Evolutionary conservation across 1,140 invertebrate genomes (phyloP).

Genomic region (Dendroctonus valens): DNA sequence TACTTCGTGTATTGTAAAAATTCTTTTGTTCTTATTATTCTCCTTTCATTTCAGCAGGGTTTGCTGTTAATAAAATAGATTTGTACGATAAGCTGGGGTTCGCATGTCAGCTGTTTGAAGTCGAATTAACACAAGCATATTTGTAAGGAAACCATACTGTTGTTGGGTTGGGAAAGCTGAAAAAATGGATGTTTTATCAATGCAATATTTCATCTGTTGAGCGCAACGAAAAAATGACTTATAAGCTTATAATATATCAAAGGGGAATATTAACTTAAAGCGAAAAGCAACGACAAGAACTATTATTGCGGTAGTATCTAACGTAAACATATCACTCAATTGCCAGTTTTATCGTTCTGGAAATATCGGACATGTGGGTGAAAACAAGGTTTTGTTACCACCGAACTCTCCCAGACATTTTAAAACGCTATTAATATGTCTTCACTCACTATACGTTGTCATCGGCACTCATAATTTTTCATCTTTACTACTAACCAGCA

Average conservation of each 20-base stretch:
- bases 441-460: slow-evolving; percentile 9
- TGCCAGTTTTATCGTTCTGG: slow-evolving; percentile 4
- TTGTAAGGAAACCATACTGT: too few species aligned
- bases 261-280: not conserved
- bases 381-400: slow-evolving; percentile 1
- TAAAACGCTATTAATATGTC: slow-evolving; percentile 22
- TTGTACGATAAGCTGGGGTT: too few species aligned
- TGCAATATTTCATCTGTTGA: too few species aligned
- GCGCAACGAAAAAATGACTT: too few species aligned
- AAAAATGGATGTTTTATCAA: too few species aligned
- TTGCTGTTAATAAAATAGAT: too few species aligned
- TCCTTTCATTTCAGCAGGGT: not conserved
- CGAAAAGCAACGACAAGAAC: slow-evolving; percentile 1
- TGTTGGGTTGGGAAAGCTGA: too few species aligned
- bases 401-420: slow-evolving; percentile 11
- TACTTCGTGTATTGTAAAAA: not conserved
- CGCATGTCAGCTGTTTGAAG: too few species aligned
- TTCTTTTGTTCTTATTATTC: not conserved
- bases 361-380: slow-evolving; percentile 3
- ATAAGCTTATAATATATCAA: too few species aligned
- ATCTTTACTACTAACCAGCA: slow-evolving; percentile 11
- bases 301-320: slow-evolving; percentile 7
- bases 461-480: slow-evolving; percentile 14
- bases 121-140: too few species aligned
- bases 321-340: slow-evolving; percentile 13